phyloP scores from a whole-genome alignment of 1,140 invertebrate species.

The Procambarus clarkii region DNA sequence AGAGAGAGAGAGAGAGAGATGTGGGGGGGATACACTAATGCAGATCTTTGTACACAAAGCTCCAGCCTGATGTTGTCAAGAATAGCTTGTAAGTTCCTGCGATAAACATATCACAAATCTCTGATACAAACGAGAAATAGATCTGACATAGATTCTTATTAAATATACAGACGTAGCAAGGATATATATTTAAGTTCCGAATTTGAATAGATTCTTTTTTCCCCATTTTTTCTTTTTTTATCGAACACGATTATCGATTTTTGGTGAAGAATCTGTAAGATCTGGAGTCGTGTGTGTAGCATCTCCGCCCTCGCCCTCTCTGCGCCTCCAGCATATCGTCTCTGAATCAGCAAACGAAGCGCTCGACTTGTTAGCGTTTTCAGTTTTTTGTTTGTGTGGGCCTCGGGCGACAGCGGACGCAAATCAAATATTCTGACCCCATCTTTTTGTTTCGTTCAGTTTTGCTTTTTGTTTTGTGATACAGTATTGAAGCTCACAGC shows the following conservation, averaged over 20 bases:
- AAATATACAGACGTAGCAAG: neutral
- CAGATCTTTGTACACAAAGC: neutral
- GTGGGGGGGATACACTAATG: neutral
- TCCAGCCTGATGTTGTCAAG: neutral
- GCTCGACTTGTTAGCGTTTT: constrained; percentile 55
- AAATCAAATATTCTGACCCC: constrained; percentile 64
- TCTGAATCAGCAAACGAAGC: constrained; percentile 54
- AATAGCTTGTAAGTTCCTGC: neutral
- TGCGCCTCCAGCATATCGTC: constrained; percentile 22
- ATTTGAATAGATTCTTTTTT: no score
- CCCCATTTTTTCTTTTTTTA: neutral
- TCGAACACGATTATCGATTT: neutral
- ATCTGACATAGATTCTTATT: neutral
- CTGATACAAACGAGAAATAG: neutral
- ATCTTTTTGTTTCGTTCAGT: no score
- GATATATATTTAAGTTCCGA: neutral
- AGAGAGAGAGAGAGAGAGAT: no score
- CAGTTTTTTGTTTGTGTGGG: constrained; percentile 23
- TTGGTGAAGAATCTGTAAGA: neutral
- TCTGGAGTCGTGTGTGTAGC: neutral
- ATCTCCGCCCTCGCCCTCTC: neutral
- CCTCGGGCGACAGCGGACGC: constrained; percentile 56
- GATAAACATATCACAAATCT: neutral
- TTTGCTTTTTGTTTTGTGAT: constrained; percentile 32
- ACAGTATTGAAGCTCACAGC: constrained; percentile 17